Evolutionary conservation across 2,797 vertebrate genomes (phyloP), one percentile per base, ranked within the genome.

Genomic region (Pipistrellus pipistrellus): DNA sequence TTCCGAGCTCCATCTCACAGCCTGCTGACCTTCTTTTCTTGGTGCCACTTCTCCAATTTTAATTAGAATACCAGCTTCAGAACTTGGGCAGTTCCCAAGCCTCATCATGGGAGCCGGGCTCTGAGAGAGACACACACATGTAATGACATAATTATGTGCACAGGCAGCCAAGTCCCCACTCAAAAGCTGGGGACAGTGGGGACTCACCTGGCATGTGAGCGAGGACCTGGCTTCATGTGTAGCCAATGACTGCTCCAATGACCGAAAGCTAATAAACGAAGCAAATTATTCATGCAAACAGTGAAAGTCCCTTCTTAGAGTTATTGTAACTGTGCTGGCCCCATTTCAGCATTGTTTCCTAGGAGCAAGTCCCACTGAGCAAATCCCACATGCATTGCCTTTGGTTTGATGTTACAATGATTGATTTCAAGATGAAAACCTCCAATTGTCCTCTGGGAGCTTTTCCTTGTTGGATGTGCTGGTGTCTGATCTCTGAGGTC

Each of bases 71-170:
- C 13, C 57, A 0, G 0, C 82, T 83, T 86, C 83, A 77, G 75
- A 90, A 80, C 66, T 90, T 93, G 94, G 91, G 85, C 53, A 11
- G 6, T 76, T 86, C 93, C 96, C 94, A 92, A 77, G 46, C 82
- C 23, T 82, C 48, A n/a, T 94, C 77, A 8, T 17, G 38, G 92
- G 68, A 91, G 86, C 90, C 3, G 1, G 48, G 88, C 85, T 87
- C 93, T 48, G 12, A 89, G 51, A 92, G 80, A 85, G 62, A 96
- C 44, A 90, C n/a, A 48, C 75, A 38, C 27, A 3, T 38, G 80
- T 92, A 88, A 90, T 68, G 44, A 64, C 72, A 76, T 94, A 93
- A 82, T 88, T 83, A 84, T 23, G 18, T 83, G 32, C 8, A 4
- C 18, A 0, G 2, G 68, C 76, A 48, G 88, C 90, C 83, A 86